These are phyloP conservation scores for Scomber colias DNA, from an alignment of 2,113 vertebrate species.

Conservation along the genomic window DNA sequence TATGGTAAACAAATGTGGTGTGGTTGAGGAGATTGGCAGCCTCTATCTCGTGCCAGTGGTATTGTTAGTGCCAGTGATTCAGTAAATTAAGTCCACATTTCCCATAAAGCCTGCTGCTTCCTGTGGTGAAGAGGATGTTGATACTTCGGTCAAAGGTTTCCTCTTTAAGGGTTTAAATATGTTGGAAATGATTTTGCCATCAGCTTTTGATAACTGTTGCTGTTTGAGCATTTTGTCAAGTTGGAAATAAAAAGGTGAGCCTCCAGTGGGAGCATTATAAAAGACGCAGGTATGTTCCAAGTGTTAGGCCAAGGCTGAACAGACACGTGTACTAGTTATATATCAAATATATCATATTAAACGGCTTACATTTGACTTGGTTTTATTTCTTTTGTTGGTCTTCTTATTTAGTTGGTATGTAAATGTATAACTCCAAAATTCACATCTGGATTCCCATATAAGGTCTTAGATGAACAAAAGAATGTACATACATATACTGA, in stretches of 20 bases:
- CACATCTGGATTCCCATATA: too few relatives aligned
- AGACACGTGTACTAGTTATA: background rate
- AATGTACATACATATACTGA: too few relatives aligned
- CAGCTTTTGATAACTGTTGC: constrained; percentile 50
- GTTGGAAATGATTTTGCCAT: constrained; percentile 56
- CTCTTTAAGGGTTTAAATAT: constrained; percentile 62
- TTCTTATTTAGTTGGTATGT: too few relatives aligned
- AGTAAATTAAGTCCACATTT: constrained; percentile 70
- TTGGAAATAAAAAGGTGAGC: constrained; percentile 18
- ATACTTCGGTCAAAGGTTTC: constrained; percentile 67
- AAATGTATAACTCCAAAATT: too few relatives aligned
- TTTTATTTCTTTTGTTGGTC: too few relatives aligned
- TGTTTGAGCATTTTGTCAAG: constrained; percentile 25
- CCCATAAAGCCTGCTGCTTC: constrained; percentile 71
- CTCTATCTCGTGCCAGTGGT: constrained; percentile 47
- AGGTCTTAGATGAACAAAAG: too few relatives aligned
- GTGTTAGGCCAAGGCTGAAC: background rate
- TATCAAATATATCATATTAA: too few relatives aligned
- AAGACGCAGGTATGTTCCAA: constrained; percentile 11
- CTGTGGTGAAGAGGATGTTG: constrained; percentile 63
- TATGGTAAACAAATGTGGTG: constrained; percentile 30
- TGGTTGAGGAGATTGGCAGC: constrained; percentile 30
- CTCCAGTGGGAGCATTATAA: background rate
- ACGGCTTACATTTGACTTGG: too few relatives aligned
- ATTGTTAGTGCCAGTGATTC: constrained; percentile 56